Evolutionary conservation across 2,888 invertebrate genomes (phyloP).

Genomic region (Rhaphigaster nebulosa): DNA sequence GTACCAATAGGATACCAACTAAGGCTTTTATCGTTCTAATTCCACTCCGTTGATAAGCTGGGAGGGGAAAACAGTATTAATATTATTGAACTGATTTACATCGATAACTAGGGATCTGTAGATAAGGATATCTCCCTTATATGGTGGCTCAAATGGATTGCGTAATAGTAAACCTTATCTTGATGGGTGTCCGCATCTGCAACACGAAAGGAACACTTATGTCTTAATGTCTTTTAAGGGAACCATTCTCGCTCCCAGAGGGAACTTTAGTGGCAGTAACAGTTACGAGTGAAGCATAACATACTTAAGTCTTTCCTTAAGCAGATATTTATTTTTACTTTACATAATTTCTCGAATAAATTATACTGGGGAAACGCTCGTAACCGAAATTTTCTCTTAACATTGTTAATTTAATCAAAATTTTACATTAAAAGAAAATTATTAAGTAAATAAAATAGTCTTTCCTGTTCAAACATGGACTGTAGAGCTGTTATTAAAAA

Average conservation of each 20-base stretch:
- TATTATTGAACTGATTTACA: background rate
- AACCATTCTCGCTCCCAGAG: background rate
- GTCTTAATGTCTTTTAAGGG: background rate
- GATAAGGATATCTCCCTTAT: background rate
- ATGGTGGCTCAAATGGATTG: background rate
- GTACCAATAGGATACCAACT: too few species aligned
- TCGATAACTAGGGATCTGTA: background rate
- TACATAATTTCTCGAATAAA: too few species aligned
- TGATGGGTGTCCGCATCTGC: background rate
- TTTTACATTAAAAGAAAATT: too few species aligned
- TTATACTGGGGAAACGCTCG: too few species aligned
- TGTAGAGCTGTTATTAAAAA: background rate
- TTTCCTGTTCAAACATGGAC: too few species aligned
- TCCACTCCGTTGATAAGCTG: background rate
- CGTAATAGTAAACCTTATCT: background rate
- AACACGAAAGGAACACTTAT: background rate
- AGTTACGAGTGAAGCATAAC: background rate
- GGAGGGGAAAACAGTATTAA: background rate
- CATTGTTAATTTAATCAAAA: too few species aligned
- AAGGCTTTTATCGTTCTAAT: background rate
- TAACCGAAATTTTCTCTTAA: too few species aligned
- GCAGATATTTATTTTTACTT: too few species aligned
- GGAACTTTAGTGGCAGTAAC: background rate
- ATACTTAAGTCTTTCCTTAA: too few species aligned
- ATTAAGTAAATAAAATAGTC: too few species aligned